Evolutionary conservation across 2,888 invertebrate genomes (phyloP), one percentile per base, ranked within the genome.

Genomic region (Leptarthrus brevirostris): DNA sequence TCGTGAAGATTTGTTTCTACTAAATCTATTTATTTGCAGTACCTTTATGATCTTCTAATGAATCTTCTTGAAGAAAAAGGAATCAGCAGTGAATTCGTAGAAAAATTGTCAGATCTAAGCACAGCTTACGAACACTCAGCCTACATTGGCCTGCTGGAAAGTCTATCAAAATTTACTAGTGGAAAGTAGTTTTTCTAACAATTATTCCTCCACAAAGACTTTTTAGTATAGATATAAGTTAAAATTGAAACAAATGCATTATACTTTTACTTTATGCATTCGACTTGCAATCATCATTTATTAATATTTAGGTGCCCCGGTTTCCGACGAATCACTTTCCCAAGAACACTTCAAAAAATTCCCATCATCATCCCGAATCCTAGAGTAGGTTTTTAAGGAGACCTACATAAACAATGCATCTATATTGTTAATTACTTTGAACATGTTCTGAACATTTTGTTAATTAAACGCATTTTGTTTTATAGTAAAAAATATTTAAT

Each of bases 11-110:
- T 18, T 70, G 10, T 30, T 10, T 56, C 14, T 12, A 20, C 18
- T 47, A n/a, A 47, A 5, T 70, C 22, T 44, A 47, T 26, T 10
- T 20, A 16, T 22, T 89, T 89, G 14, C 87, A 96, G 95, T 95
- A 96, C 81, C 86, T 98, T 71, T 98, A 98, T 82, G 97, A 98
- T 83, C 88, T 97, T 58, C 86, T 99, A 78, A 93, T 98, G 92
- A 97, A 97, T 82, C 88, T 96, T 78, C 87, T 99, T 74, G 98
- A 98, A 84, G 98, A 98, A 83, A 95, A 98, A 79, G 98, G 98
- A 36, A 87, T 99, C 76, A 92, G 93, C 81, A 96, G 96, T 81
- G 94, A 96, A 77, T 98, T 99, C 85, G 94, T 91, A 0, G 93
- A 94, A 79, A 94, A 96, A 82, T 82, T 99, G 18, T 90, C 94